These are phyloP conservation scores for Trogon melanurus DNA, from an alignment of 2,113 vertebrate genomes.

Conservation along the genomic window DNA sequence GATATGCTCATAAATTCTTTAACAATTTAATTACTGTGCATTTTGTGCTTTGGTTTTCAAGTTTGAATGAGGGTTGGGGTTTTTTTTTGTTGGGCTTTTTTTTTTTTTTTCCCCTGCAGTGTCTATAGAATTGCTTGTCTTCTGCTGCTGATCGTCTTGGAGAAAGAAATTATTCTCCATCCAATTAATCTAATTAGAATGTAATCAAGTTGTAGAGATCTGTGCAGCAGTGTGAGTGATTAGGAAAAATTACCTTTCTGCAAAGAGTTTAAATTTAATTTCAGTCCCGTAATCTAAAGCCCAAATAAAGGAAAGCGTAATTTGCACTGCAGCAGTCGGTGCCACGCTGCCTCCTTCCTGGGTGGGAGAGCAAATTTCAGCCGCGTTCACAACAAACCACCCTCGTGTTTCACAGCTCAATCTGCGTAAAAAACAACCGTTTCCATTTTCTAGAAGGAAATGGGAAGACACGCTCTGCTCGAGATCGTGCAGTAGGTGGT, in stretches of 20 bases:
- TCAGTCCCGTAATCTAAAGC: constrained; percentile 61
- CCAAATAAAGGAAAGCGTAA: constrained; percentile 25
- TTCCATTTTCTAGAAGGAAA: neutral
- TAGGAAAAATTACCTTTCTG: constrained; percentile 70
- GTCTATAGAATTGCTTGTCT: constrained; percentile 16
- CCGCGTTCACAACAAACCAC: neutral
- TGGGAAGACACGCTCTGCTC: neutral
- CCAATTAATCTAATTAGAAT: constrained; percentile 78
- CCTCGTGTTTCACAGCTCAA: neutral
- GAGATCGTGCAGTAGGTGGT: fast-evolving
- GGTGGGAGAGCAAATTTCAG: neutral
- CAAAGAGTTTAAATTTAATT: constrained; percentile 65
- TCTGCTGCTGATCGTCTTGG: constrained; percentile 45
- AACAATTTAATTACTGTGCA: constrained; percentile 61
- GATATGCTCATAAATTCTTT: constrained; percentile 46
- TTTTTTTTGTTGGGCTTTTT: neutral
- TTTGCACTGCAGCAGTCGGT: neutral
- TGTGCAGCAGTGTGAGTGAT: constrained; percentile 71
- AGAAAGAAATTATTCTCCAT: constrained; percentile 70
- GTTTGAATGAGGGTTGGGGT: neutral
- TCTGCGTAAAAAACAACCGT: fast-evolving
- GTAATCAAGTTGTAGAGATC: constrained; percentile 71
- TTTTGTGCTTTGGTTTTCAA: constrained; percentile 44
- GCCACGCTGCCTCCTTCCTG: neutral
- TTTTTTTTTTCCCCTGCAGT: neutral